These are phyloP conservation scores for Apis dorsata DNA, from an alignment of 1,140 invertebrate species.

Conservation along the genomic window DNA sequence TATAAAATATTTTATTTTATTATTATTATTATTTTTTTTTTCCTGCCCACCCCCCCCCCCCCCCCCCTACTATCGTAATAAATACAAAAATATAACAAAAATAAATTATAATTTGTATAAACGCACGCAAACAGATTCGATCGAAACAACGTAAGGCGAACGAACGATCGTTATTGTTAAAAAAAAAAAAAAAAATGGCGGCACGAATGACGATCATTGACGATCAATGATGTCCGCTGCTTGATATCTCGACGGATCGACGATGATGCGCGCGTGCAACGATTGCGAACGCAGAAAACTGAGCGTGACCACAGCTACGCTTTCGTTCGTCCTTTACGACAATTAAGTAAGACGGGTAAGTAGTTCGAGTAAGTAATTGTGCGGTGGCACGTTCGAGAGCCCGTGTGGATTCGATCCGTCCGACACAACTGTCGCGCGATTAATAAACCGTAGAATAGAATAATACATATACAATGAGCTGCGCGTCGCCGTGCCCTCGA, in stretches of 20 bases:
- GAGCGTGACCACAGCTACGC: slow-evolving; percentile 11
- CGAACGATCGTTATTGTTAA: background rate
- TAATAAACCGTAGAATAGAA: background rate
- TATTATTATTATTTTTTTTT: background rate
- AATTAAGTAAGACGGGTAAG: slow-evolving; percentile 71
- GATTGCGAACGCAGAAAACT: background rate
- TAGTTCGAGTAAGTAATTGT: slow-evolving; percentile 71
- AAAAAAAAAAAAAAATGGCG: background rate
- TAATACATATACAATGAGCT: slow-evolving; percentile 4
- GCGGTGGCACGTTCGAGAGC: slow-evolving; percentile 37
- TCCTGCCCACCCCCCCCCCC: background rate
- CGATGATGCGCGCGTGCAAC: slow-evolving; percentile 12
- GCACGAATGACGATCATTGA: background rate
- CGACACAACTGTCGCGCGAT: background rate
- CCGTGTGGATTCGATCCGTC: background rate
- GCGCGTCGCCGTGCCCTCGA: slow-evolving; percentile 15
- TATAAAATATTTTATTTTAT: too few relatives aligned
- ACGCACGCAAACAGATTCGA: slow-evolving; percentile 15
- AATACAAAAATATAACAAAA: background rate
- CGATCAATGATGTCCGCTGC: background rate
- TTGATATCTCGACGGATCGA: slow-evolving; percentile 2
- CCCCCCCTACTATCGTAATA: background rate
- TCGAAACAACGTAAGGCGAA: background rate
- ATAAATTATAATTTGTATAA: background rate
- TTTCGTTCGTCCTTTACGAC: slow-evolving; percentile 58